phyloP scores from a whole-genome alignment of 1,140 invertebrate species.

The Drosophila lowei region DNA sequence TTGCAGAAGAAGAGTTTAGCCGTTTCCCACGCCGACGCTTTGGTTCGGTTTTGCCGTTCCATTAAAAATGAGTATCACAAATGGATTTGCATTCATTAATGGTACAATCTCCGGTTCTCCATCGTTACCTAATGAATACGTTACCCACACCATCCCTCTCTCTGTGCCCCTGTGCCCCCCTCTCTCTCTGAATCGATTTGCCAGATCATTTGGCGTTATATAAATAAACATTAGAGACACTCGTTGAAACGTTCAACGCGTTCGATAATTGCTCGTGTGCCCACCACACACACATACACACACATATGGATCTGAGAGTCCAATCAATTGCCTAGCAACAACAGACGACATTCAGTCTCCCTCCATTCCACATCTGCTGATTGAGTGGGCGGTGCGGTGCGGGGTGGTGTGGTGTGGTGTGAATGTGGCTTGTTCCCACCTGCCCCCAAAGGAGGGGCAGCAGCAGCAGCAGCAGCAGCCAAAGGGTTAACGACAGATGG shows the following conservation, averaged over 20 bases:
- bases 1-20: background rate
- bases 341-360: no score
- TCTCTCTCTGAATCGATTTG: slow-evolving; percentile 4
- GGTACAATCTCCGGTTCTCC: slow-evolving; percentile 45
- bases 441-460: no score
- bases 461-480: no score
- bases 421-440: slow-evolving; percentile 21
- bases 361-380: background rate
- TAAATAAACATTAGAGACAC: slow-evolving; percentile 60
- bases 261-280: slow-evolving; percentile 52
- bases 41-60: slow-evolving; percentile 3
- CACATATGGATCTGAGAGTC: slow-evolving; percentile 26
- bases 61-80: background rate
- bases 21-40: slow-evolving; percentile 58
- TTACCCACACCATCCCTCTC: slow-evolving; percentile 14
- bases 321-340: no score
- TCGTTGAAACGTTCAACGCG: slow-evolving; percentile 36
- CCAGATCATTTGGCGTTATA: slow-evolving; percentile 55
- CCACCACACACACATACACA: no score
- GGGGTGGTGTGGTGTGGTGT: slow-evolving; percentile 15
- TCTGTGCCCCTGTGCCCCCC: no score
- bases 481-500: slow-evolving; percentile 61
- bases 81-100: slow-evolving; percentile 46
- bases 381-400: slow-evolving; percentile 8
- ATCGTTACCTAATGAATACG: slow-evolving; percentile 44